A percentile compares a stretch with the other conserved stretches of the same genome.
Evolutionary conservation across 2,888 invertebrate species (phyloP).

Genomic region (Peribatodes rhomboidaria): DNA sequence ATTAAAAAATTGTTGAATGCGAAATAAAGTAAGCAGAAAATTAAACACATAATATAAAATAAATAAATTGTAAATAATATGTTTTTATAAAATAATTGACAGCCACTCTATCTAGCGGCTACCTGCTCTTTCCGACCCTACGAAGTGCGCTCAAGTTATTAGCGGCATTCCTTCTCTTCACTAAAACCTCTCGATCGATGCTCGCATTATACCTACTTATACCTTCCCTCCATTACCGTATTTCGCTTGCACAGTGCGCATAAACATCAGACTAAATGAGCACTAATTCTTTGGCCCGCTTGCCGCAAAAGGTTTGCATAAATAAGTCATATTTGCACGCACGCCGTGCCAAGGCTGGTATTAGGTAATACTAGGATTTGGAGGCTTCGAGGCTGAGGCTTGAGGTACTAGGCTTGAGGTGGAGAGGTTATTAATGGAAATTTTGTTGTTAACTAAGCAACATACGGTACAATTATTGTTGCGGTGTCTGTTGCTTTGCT

Average conservation of each 20-base stretch:
- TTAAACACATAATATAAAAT: too few species aligned
- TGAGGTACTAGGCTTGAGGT: neutral
- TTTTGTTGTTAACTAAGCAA: neutral
- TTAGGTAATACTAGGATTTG: conserved; percentile 42
- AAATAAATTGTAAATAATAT: too few species aligned
- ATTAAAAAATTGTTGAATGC: too few species aligned
- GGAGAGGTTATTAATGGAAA: neutral
- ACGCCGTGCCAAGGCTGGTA: conserved; percentile 60
- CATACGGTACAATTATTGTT: too few species aligned
- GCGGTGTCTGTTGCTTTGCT: too few species aligned
- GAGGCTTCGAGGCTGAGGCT: neutral
- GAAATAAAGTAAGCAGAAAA: too few species aligned
- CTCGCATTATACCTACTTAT: conserved; percentile 8
- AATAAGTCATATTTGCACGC: conserved; percentile 85
- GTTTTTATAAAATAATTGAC: too few species aligned
- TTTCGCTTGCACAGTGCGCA: conserved; percentile 73
- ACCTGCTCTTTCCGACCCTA: too few species aligned
- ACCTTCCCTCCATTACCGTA: conserved; percentile 67
- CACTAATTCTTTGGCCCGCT: conserved; percentile 76
- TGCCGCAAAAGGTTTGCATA: conserved; percentile 77
- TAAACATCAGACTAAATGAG: conserved; percentile 82
- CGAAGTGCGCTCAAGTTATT: neutral
- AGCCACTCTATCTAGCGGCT: too few species aligned
- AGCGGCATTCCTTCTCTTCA: conserved; percentile 1
- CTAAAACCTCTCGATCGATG: conserved; percentile 18